Conservation (phyloP, 2,113 vertebrate species). For the Zingel zingel region DNA sequence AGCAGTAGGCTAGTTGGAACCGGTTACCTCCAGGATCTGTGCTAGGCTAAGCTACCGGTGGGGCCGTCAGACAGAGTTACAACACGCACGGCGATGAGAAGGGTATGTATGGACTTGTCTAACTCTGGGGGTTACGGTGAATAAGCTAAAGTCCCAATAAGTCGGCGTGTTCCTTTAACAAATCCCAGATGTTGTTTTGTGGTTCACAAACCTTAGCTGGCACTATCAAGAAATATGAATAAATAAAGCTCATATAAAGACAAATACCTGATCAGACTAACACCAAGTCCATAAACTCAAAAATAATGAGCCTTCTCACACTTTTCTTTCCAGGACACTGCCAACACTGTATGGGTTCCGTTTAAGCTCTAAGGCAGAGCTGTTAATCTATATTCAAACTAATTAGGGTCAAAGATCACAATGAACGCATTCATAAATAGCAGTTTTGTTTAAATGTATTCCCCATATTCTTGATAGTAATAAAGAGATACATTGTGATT, state of each 20-base stretch:
- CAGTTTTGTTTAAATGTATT: no score
- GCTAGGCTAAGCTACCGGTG: no score
- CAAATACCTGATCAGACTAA: slow-evolving; percentile 22
- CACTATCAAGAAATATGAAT: slow-evolving; percentile 1
- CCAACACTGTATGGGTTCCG: background rate
- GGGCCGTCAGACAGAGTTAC: no score
- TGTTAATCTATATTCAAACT: slow-evolving; percentile 4
- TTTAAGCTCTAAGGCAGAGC: background rate
- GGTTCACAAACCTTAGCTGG: background rate
- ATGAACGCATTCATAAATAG: background rate
- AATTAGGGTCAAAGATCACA: background rate
- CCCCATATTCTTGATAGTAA: background rate
- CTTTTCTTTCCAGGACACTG: slow-evolving; percentile 17
- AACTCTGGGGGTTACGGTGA: no score
- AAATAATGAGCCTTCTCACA: slow-evolving; percentile 4
- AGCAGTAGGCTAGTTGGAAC: no score
- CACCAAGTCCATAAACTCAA: background rate
- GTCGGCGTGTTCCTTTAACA: background rate
- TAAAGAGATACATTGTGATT: background rate
- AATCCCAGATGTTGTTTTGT: background rate
- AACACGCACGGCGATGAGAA: no score
- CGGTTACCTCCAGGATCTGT: no score
- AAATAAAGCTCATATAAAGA: background rate
- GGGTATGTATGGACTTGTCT: no score
- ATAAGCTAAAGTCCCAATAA: no score